phyloP scores from a whole-genome alignment of 2,113 vertebrate genomes.

The Psettodes erumei region DNA sequence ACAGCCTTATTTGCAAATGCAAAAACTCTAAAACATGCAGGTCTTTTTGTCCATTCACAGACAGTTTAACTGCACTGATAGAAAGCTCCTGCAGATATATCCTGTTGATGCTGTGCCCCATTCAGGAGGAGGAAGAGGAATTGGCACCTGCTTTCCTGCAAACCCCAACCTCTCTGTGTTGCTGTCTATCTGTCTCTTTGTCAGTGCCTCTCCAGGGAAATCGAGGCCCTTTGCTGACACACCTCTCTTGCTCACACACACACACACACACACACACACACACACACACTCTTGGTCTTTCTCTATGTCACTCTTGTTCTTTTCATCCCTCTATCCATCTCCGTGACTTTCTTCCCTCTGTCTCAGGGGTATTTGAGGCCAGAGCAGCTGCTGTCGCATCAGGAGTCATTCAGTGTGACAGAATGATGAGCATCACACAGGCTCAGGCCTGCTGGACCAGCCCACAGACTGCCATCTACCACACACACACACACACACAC shows the following conservation, averaged over 20 bases:
- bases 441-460: slow-evolving; percentile 38
- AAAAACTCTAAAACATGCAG: too few relatives aligned
- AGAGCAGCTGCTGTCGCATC: slow-evolving; percentile 50
- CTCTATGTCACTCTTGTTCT: slow-evolving; percentile 44
- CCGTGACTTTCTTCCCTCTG: slow-evolving; percentile 21
- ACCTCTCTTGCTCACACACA: slow-evolving; percentile 11
- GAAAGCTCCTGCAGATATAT: slow-evolving; percentile 9
- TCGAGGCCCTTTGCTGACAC: slow-evolving; percentile 59
- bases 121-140: slow-evolving; percentile 45
- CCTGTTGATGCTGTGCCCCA: slow-evolving; percentile 2
- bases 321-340: slow-evolving; percentile 35
- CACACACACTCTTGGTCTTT: slow-evolving; percentile 26
- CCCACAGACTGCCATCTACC: background rate
- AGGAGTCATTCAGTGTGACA: slow-evolving; percentile 61
- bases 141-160: slow-evolving; percentile 33
- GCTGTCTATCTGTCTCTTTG: slow-evolving; percentile 54
- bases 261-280: slow-evolving; percentile 17
- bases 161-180: slow-evolving; percentile 34
- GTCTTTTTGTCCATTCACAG: background rate
- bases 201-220: slow-evolving; percentile 64
- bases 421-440: slow-evolving; percentile 51
- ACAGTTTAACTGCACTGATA: background rate
- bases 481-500: slow-evolving; percentile 5
- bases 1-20: background rate
- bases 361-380: slow-evolving; percentile 54